Base-by-base conservation (phyloP, 2,888 invertebrate species). In the Ganaspis brasiliensis region DNA sequence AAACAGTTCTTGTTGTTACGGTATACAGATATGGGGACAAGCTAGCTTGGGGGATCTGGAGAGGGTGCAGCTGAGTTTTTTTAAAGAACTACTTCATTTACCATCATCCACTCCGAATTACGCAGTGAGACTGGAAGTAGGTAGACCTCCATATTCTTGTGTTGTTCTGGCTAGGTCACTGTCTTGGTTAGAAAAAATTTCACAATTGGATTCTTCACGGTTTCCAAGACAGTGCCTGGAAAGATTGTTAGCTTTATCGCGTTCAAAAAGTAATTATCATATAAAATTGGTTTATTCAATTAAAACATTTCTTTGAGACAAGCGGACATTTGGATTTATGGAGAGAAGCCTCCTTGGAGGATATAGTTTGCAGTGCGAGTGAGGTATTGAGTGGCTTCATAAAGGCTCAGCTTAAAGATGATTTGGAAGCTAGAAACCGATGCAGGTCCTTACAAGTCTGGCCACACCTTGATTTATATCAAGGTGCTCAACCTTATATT, bases 181-280 rank as follows among this genome's bases (percentile, higher is more conserved):
- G 19, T 21, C 19, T 56, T 56, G 56, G 56, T 4, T 56, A 2
- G 24, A 56, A 56, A 56, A 56, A 56, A 56, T 56, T 56, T 8
- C 19, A 10, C 56, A 56, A 56, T 8, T 56, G 56, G 56, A 24
- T 56, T 21, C 21, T 24, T 56, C 56, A 56, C 19, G 56, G 56
- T 24, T 10, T 24, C 56, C 56, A 24, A 56, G 24, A 8, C n/a
- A 16, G 19, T 52, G 52, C 6, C 19, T 52, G 52, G 52, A 52
- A 5, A 52, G 19, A 19, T 52, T 52, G 6, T 3, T 52, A 3
- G 19, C n/a, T 3, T 16, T 52, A 8, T 3, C 52, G 52, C 2
- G 31, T 4, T 31, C 31, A 4, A 2, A 31, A 6, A 31, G 3
- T 31, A 4, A 2, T 31, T 4, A 6, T 31, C 2, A 31, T 31